Conservation (phyloP, 2,888 invertebrate genomes). For the Tenthredo distinguenda region DNA sequence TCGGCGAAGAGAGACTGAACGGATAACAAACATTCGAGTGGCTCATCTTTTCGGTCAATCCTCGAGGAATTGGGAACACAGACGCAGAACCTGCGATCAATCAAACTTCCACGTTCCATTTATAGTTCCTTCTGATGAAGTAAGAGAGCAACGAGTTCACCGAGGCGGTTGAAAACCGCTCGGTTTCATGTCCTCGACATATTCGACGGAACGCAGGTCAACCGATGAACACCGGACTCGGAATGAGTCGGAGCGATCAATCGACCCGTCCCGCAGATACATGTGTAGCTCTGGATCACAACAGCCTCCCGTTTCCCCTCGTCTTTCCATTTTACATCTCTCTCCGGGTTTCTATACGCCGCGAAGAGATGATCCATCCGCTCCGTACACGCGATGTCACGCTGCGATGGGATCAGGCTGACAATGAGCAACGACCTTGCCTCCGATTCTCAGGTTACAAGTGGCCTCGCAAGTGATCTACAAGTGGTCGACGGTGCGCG, state of each 20-base stretch:
- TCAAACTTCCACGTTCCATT: neutral
- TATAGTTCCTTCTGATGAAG: neutral
- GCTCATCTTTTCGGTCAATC: neutral
- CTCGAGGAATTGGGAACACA: neutral
- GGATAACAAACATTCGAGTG: neutral
- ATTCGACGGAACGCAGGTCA: neutral
- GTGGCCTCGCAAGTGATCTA: slow-evolving; percentile 46
- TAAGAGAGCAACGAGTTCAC: neutral
- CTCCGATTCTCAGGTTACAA: slow-evolving; percentile 43
- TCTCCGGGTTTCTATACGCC: neutral
- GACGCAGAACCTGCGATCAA: neutral
- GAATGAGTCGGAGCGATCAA: neutral
- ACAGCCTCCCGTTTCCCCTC: too few species aligned
- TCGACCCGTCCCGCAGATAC: neutral
- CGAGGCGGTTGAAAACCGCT: neutral
- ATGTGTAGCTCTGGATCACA: neutral
- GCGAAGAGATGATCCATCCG: too few species aligned
- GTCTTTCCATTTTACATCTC: neutral
- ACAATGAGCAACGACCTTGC: slow-evolving; percentile 38
- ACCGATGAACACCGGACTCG: neutral
- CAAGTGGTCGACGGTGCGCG: slow-evolving; percentile 45
- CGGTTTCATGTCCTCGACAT: neutral
- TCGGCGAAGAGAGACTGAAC: neutral
- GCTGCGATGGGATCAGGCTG: neutral
- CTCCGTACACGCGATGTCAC: neutral